Base-by-base conservation (phyloP, 2,888 invertebrate genomes). In the Anoncus sp. region DNA sequence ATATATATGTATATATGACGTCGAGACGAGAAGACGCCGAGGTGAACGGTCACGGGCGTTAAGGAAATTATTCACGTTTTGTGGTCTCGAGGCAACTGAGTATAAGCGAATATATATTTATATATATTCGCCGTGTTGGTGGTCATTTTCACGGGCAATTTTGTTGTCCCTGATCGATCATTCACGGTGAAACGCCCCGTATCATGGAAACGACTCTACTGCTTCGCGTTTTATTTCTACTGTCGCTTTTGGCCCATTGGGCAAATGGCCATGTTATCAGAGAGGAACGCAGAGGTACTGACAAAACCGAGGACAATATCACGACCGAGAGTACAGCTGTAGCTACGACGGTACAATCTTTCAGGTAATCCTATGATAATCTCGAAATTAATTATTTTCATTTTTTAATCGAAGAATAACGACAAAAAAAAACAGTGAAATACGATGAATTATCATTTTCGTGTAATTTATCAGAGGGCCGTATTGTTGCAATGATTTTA, bases 281-380 rank as follows among this genome's bases (percentile, higher is more conserved):
- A 6, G 62, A 80, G 24, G 79, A 75, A 53, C 74, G 12, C n/a
- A n/a, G n/a, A 45, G 75, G 24, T 69, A 73, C 9, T 66, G 62
- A 65, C 62, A 69, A 81, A 47, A 67, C 70, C 47, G 80, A 76
- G 59, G 78, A 82, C 38, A 67, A 70, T 12, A 49, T 80, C 60
- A 84, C 82, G 18, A 83, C 82, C 3, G 83, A 83, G 43, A 77
- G 40, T 24, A 77, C 85, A 6, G 83, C 79, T 3, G 60, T 84
- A 6, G 83, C 84, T 10, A 88, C 88, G 2, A 87, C 87, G 1
- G 62, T 76, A n/a, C 79, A 85, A 67, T 81, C 84, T 1, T 81
- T 80, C 80, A 88, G 89, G 90, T 90, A 38, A 24, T 55, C 31
- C 1, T 55, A 51, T 35, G 22, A 70, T 45, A 14, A 70, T 14